Conservation (phyloP, 2,888 invertebrate species). For the Acronicta alni region DNA sequence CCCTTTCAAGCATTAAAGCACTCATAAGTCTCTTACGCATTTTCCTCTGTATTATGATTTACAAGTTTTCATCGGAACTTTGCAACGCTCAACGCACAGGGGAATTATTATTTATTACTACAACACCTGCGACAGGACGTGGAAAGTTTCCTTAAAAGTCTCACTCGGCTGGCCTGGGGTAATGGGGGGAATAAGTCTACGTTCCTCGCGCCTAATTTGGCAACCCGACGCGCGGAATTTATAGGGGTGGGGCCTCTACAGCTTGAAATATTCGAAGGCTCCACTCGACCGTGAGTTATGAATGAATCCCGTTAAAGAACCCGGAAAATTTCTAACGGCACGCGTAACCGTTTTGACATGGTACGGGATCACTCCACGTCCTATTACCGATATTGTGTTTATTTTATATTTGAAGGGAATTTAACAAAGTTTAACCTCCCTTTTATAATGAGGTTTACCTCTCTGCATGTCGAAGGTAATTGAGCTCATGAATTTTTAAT, state of each 20-base stretch:
- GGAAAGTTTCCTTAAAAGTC: constrained; percentile 79
- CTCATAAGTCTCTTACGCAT: constrained; percentile 14
- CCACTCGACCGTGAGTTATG: constrained; percentile 89
- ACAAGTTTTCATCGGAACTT: constrained; percentile 59
- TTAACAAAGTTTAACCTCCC: constrained; percentile 13
- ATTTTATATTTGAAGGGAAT: constrained; percentile 35
- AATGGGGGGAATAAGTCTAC: constrained; percentile 85
- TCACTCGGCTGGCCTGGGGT: constrained; percentile 69
- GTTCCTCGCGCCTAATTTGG: constrained; percentile 89
- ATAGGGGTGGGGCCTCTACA: constrained; percentile 82
- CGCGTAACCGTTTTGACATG: constrained; percentile 69
- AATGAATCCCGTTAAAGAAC: constrained; percentile 89
- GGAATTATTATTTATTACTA: constrained; percentile 71
- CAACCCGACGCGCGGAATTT: constrained; percentile 89
- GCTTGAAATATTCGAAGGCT: constrained; percentile 88
- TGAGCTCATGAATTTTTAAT: constrained; percentile 50
- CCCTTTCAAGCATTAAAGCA: constrained; percentile 14
- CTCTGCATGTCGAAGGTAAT: constrained; percentile 38
- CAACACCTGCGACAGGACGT: constrained; percentile 81
- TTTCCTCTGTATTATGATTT: constrained; percentile 38
- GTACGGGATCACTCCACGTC: constrained; percentile 59
- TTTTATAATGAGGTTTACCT: constrained; percentile 23
- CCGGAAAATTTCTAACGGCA: constrained; percentile 88
- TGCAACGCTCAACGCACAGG: constrained; percentile 65
- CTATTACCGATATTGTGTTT: constrained; percentile 47